Evolutionary conservation across 2,113 vertebrate species (phyloP), one percentile per base, ranked within the genome.

Genomic region (Actenoides hombroni): DNA sequence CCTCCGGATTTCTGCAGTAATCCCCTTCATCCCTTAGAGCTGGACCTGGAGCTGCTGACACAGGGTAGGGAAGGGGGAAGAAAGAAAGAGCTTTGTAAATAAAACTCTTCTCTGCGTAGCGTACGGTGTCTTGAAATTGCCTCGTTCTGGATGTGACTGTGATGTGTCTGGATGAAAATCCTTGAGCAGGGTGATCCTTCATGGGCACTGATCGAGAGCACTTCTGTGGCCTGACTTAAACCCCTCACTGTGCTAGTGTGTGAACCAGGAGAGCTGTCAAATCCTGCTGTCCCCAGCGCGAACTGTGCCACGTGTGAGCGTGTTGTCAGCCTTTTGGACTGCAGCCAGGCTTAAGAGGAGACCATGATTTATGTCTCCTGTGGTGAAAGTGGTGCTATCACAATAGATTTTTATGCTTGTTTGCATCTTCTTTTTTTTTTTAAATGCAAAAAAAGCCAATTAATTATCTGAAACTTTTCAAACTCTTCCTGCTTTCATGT

Each of bases 1-100:
- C 60, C 61, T 49, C 46, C 0, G 0, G 77, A 74, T 91, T 89
- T 94, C 83, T 65, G 64, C 42, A 33, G 61, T 90, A 93, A 96
- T 95, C 86, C 48, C 44, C 80, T 88, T 96, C 77, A 78, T 93
- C 74, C 67, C 29, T 26, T 39, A 4, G 42, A 68, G 46, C 75
- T 46, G 69, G 64, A 60, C 64, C 40, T 42, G 24, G 51, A 71
- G 57, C 70, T 21, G 26, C 56, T 8, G 9, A 18, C 49, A 7
- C 0, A 1, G 35, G 21, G 51, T 33, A 53, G 42, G 73, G 69
- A 64, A 88, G 28, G 21, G 33, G 28, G 16, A 48, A 78, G 53
- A 25, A 82, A 17, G 19, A 31, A 46, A n/a, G 25, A 25, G 16
- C 3, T 83, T 87, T 92, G 31, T 70, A 56, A 7, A 69, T 56